Evolutionary conservation across 1,140 invertebrate species (phyloP).

Genomic region (Colletes latitarsis): DNA sequence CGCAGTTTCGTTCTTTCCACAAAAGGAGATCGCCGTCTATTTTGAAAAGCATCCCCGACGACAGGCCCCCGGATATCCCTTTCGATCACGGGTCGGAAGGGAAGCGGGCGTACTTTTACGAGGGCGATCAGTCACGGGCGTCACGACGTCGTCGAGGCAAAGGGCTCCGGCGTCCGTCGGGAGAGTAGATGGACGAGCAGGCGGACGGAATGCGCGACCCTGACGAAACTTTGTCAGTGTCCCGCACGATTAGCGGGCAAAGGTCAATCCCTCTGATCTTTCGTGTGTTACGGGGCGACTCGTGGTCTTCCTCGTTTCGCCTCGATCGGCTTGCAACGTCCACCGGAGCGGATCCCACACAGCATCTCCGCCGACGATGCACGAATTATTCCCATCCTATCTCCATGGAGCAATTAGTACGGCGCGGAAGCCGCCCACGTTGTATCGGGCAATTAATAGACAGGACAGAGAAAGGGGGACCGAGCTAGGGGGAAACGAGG

Average conservation of each 20-base stretch:
- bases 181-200: neutral
- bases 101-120: conserved; percentile 53
- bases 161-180: neutral
- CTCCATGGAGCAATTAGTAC: conserved; percentile 70
- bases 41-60: conserved; percentile 19
- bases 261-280: conserved; percentile 58
- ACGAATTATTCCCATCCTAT: conserved; percentile 69
- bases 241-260: conserved; percentile 59
- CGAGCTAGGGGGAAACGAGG: neutral
- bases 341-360: conserved; percentile 30
- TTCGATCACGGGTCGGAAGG: neutral
- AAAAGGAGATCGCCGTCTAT: neutral
- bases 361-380: conserved; percentile 38
- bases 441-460: conserved; percentile 75
- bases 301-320: conserved; percentile 48
- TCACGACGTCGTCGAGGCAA: conserved; percentile 47
- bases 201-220: conserved; percentile 28
- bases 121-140: conserved; percentile 58
- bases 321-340: conserved; percentile 7
- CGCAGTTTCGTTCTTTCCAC: neutral
- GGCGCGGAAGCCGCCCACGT: conserved; percentile 71
- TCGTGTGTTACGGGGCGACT: conserved; percentile 28
- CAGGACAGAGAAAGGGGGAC: conserved; percentile 40
- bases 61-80: conserved; percentile 52
- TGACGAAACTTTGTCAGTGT: conserved; percentile 63